These are phyloP conservation scores for Pachliopta kotzebuea DNA, from an alignment of 2,888 invertebrate species.

Conservation along the genomic window DNA sequence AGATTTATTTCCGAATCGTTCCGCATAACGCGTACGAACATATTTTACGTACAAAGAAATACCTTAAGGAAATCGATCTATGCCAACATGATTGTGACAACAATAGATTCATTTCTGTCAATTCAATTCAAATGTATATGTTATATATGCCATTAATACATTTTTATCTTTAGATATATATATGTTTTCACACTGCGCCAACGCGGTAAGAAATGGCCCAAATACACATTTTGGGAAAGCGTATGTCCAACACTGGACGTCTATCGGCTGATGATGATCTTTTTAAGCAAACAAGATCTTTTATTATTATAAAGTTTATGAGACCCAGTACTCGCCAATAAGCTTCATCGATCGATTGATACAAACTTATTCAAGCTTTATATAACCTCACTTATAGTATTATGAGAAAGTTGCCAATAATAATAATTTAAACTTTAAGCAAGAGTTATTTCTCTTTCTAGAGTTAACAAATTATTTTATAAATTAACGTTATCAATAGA, in stretches of 20 bases:
- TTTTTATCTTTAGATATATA: too few relatives aligned
- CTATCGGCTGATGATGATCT: too few relatives aligned
- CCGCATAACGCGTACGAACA: slow-evolving; percentile 5
- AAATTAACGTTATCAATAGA: not conserved
- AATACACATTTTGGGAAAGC: too few relatives aligned
- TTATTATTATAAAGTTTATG: too few relatives aligned
- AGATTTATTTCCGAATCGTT: not conserved
- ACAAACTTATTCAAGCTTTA: not conserved
- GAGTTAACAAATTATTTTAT: not conserved
- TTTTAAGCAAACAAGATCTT: too few relatives aligned
- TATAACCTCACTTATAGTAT: not conserved
- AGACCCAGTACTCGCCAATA: not conserved
- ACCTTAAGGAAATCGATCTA: not conserved
- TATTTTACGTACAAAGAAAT: not conserved
- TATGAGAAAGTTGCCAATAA: not conserved
- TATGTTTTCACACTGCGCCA: too few relatives aligned
- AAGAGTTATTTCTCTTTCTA: not conserved
- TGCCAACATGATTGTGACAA: not conserved
- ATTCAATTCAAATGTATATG: too few relatives aligned
- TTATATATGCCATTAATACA: too few relatives aligned
- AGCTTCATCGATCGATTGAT: not conserved
- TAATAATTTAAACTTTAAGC: not conserved
- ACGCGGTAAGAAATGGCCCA: too few relatives aligned
- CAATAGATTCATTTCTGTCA: not conserved
- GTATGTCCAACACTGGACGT: too few relatives aligned